Percentiles rank a stretch among this genome's conserved stretches.
phyloP scores from a whole-genome alignment of 2,888 invertebrate species.

The Diaperis boleti region DNA sequence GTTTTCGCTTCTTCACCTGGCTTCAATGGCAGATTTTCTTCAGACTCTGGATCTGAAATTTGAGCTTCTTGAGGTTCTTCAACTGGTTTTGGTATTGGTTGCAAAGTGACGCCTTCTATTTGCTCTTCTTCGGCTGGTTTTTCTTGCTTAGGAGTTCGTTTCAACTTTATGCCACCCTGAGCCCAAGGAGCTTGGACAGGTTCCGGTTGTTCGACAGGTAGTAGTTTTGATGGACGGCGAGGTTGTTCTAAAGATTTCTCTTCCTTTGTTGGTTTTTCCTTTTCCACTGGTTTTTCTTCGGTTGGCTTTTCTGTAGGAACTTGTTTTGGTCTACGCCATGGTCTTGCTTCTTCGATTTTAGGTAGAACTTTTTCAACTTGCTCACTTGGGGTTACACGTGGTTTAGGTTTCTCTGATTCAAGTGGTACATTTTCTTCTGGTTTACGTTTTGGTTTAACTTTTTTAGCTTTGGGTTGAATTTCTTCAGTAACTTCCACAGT shows the following conservation, averaged over 20 bases:
- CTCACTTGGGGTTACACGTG: not conserved
- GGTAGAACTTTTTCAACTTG: not conserved
- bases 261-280: not conserved
- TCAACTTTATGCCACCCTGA: constrained; percentile 71
- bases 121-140: constrained; percentile 51
- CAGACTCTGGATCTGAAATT: constrained; percentile 45
- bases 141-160: constrained; percentile 58
- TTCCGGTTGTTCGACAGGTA: constrained; percentile 41
- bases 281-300: constrained; percentile 17
- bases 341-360: not conserved
- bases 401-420: constrained; percentile 11
- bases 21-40: constrained; percentile 31
- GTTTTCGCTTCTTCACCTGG: constrained; percentile 28
- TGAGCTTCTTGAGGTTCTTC: constrained; percentile 50
- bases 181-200: constrained; percentile 68
- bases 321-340: not conserved
- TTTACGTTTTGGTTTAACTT: too few relatives aligned
- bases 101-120: constrained; percentile 60
- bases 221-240: constrained; percentile 35
- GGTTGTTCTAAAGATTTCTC: constrained; percentile 26
- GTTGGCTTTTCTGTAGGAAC: constrained; percentile 6
- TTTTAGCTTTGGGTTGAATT: constrained; percentile 33
- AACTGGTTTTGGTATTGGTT: constrained; percentile 53
- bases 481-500: not conserved
- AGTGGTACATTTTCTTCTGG: constrained; percentile 4